Percentiles rank a stretch among this genome's conserved stretches.
Conservation (phyloP, 2,113 vertebrate genomes). For the Ptilonorhynchus violaceus region DNA sequence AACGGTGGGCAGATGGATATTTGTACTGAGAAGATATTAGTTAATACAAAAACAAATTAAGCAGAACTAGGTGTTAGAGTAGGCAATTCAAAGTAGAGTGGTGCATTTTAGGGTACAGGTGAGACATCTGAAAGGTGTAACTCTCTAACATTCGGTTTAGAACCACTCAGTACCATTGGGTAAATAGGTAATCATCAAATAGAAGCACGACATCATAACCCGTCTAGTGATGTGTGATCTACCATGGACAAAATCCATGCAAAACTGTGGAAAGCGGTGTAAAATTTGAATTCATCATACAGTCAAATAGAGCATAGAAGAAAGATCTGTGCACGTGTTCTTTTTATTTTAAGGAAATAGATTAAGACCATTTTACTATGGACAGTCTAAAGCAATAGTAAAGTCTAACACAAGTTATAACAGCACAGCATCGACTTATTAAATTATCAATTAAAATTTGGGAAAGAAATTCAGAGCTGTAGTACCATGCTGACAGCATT, state of each 20-base stretch:
- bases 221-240: not conserved
- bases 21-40: not conserved
- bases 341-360: not conserved
- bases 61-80: not conserved
- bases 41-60: not conserved
- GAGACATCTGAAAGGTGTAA: not conserved
- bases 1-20: accelerated
- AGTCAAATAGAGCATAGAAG: not conserved
- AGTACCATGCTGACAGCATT: not conserved
- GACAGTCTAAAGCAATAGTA: not conserved
- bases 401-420: not conserved
- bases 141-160: not conserved
- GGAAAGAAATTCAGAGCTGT: not conserved
- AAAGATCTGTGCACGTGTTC: not conserved
- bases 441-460: conserved; percentile 1
- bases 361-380: not conserved
- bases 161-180: not conserved
- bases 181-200: not conserved
- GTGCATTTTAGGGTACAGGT: not conserved
- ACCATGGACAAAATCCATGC: not conserved
- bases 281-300: not conserved
- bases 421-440: not conserved
- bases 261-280: not conserved
- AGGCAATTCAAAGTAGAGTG: not conserved
- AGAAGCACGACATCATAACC: not conserved